Evolutionary conservation across 1,140 invertebrate species (phyloP), one percentile per base, ranked within the genome.

Genomic region (Leptinotarsa lineolata): DNA sequence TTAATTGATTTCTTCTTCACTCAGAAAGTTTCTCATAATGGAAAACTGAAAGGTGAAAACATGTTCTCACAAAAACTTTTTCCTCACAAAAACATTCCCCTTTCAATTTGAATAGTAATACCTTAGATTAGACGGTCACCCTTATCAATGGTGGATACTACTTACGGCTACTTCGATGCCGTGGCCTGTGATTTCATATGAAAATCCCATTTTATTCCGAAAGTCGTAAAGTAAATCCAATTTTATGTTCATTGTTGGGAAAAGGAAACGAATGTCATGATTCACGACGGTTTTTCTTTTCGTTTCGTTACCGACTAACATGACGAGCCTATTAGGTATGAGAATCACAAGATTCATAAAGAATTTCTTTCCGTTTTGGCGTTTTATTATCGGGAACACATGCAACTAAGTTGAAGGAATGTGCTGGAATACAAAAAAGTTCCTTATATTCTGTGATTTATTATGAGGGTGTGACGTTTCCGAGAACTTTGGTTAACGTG

Each of bases 251-350:
- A 54, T 54, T 16, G 48, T 54, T 54, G 48, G 48, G n/a, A 18
- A 54, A 54, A 54, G n/a, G 48, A 13, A 54, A 54, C n/a, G 48
- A 54, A 54, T 54, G 48, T 54, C 48, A 54, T 54, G 48, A 16
- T 54, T 18, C 12, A 54, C 48, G n/a, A 54, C 48, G 48, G 48
- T 16, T 54, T 54, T 54, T 54, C 15, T 39, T 39, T 54, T 54
- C 48, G 4, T 54, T 54, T 13, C 15, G 16, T 39, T 39, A 8
- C 13, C 48, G 15, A 16, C n/a, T 54, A 16, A 18, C 48, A 13
- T 54, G 16, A 54, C n/a, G 16, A 5, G 48, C 4, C 48, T 54
- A 16, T 54, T 54, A 15, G 48, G 15, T 54, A 54, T 54, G 6
- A 54, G 48, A 4, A 54, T 54, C 48, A 54, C 48, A n/a, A 8